Conservation (phyloP, 2,888 invertebrate genomes). For the Hedya salicella region DNA sequence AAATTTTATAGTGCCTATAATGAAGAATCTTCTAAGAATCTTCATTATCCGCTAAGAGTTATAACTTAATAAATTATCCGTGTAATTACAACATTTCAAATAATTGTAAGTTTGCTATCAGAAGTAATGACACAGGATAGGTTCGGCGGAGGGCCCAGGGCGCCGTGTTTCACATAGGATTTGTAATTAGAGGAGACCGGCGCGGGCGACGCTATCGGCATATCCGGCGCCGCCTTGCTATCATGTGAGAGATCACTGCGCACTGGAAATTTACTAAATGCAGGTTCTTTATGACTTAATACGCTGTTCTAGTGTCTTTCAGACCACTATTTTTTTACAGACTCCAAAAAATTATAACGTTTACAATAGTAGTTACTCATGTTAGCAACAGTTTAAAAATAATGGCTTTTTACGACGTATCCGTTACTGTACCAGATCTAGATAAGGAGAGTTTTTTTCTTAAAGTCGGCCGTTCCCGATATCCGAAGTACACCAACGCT, state of each 20-base stretch:
- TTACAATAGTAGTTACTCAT: too few relatives aligned
- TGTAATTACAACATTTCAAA: conserved; percentile 32
- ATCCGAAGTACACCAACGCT: too few relatives aligned
- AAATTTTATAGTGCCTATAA: conserved; percentile 18
- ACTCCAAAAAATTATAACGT: too few relatives aligned
- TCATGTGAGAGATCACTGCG: conserved; percentile 78
- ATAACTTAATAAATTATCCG: conserved; percentile 28
- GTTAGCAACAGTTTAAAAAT: too few relatives aligned
- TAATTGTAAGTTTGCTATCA: conserved; percentile 27
- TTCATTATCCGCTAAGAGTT: conserved; percentile 14
- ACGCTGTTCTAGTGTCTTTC: conserved; percentile 6
- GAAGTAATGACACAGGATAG: conserved; percentile 16
- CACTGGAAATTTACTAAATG: conserved; percentile 39
- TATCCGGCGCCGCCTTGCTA: conserved; percentile 68
- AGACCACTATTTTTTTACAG: too few relatives aligned
- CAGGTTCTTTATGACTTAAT: conserved; percentile 16
- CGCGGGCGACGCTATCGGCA: conserved; percentile 67
- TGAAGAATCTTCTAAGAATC: not conserved
- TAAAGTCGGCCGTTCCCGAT: too few relatives aligned
- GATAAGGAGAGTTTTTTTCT: too few relatives aligned
- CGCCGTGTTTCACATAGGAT: conserved; percentile 54
- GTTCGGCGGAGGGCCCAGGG: conserved; percentile 31
- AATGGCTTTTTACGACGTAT: too few relatives aligned
- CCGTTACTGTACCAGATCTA: too few relatives aligned
- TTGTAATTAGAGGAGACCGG: conserved; percentile 75